phyloP scores from a whole-genome alignment of 2,113 vertebrate genomes.

The Sigmodon hispidus region DNA sequence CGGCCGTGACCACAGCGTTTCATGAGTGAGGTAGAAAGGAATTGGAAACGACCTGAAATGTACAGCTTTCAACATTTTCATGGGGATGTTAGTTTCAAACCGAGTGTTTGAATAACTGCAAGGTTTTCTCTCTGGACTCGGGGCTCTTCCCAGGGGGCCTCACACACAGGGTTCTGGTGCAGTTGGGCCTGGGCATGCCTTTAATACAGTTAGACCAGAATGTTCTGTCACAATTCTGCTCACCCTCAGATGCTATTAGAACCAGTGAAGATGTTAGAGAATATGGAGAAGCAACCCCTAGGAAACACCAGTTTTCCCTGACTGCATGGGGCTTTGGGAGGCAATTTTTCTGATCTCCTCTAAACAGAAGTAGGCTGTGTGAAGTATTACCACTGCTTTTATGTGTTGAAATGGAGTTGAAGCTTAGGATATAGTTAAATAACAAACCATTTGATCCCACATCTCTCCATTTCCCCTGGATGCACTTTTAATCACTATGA shows the following conservation, averaged over 20 bases:
- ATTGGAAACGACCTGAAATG: conserved; percentile 43
- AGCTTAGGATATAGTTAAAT: not conserved
- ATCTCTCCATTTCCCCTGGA: not conserved
- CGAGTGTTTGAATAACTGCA: not conserved
- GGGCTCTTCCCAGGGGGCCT: not conserved
- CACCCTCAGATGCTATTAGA: not conserved
- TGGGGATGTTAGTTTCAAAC: conserved; percentile 22
- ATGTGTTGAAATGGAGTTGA: not conserved
- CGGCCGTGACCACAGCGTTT: conserved; percentile 51
- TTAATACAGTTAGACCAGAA: not conserved
- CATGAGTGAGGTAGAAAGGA: not conserved
- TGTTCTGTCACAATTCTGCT: not conserved
- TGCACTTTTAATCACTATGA: not conserved
- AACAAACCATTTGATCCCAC: not conserved
- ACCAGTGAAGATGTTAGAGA: not conserved
- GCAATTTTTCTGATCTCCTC: not conserved
- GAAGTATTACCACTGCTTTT: not conserved
- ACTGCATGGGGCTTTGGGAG: not conserved
- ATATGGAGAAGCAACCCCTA: not conserved
- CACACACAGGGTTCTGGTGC: not conserved
- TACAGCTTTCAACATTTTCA: conserved; percentile 36
- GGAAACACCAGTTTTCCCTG: not conserved
- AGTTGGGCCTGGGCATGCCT: not conserved
- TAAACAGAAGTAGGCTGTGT: not conserved
- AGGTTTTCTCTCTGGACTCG: not conserved